A percentile compares a stretch with the other conserved stretches of the same genome.
Conservation (phyloP, 2,888 invertebrate species). For the Pseudococcus viburni region DNA sequence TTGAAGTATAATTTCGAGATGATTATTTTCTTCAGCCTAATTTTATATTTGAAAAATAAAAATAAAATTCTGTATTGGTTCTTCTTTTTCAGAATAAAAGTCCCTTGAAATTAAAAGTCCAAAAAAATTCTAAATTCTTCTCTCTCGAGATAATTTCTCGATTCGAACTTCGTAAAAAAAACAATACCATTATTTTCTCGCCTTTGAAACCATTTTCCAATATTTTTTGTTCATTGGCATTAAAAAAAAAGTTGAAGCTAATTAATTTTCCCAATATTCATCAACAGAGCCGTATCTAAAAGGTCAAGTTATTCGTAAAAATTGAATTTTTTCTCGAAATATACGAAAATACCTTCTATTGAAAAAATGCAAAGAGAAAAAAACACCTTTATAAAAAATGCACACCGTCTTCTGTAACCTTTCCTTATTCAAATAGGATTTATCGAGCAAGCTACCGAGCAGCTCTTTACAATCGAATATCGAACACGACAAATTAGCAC, state of each 20-base stretch:
- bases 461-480: slow-evolving; percentile 22
- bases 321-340: not conserved
- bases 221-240: not conserved
- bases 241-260: slow-evolving; percentile 2
- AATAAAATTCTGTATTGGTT: no score
- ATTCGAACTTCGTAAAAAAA: no score
- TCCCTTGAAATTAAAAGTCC: no score
- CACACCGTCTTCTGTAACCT: not conserved
- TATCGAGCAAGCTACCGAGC: not conserved
- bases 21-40: no score
- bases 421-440: not conserved
- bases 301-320: not conserved
- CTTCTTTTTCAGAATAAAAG: no score
- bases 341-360: not conserved
- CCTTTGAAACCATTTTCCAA: not conserved
- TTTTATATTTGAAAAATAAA: no score
- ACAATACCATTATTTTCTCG: not conserved
- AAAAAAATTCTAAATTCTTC: no score
- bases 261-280: slow-evolving; percentile 1
- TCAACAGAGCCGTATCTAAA: not conserved
- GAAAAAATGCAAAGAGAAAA: not conserved
- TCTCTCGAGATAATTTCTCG: no score
- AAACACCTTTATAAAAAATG: not conserved
- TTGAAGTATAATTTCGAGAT: no score
- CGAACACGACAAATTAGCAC: not conserved